phyloP scores from a whole-genome alignment of 2,797 vertebrate species.

The Danio jaintianensis region DNA sequence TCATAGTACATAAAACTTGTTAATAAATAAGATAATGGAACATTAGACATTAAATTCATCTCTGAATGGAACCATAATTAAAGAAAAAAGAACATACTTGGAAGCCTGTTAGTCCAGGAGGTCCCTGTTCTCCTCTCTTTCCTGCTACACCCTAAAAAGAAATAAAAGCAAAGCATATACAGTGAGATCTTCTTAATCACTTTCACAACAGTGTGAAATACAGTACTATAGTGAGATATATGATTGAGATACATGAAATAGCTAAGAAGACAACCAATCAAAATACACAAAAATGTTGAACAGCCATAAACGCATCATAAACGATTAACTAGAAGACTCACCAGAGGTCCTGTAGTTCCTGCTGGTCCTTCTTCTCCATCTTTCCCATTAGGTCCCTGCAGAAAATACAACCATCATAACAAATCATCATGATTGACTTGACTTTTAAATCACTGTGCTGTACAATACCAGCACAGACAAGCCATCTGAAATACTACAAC shows the following conservation, averaged over 20 bases:
- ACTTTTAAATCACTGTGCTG: background rate
- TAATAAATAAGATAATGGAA: background rate
- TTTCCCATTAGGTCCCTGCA: constrained; percentile 93
- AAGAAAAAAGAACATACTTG: constrained; percentile 78
- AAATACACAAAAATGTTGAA: background rate
- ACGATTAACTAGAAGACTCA: constrained; percentile 71
- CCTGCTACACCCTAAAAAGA: constrained; percentile 86
- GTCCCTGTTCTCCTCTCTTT: constrained; percentile 95
- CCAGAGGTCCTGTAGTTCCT: constrained; percentile 88
- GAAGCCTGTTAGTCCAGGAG: constrained; percentile 92
- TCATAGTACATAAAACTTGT: background rate
- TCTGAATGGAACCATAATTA: background rate
- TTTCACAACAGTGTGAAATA: background rate
- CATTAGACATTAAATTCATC: background rate
- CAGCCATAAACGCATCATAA: background rate
- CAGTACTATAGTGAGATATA: too few relatives aligned
- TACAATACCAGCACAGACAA: background rate
- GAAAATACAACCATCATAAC: constrained; percentile 11
- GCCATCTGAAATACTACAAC: background rate
- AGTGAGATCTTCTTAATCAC: background rate
- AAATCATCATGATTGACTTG: constrained; percentile 6
- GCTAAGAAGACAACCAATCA: background rate
- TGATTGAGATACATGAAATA: background rate
- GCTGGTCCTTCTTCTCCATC: constrained; percentile 94
- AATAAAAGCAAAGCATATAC: constrained; percentile 2